These are phyloP conservation scores for Apamea monoglypha DNA, from an alignment of 2,888 invertebrate genomes.

Conservation along the genomic window DNA sequence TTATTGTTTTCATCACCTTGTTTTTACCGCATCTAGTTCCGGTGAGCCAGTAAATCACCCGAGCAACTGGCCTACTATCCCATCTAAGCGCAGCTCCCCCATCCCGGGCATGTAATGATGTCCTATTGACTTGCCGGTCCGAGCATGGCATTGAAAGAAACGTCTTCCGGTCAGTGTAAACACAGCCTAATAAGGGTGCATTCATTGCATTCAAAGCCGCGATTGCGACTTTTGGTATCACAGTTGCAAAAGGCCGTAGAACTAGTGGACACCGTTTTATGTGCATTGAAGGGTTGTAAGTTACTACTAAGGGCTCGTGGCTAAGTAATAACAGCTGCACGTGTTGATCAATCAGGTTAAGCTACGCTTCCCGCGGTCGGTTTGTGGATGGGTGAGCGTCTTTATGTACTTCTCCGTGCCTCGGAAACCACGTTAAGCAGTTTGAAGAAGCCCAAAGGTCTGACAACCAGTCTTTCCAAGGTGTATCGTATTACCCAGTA, in stretches of 20 bases:
- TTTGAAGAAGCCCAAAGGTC: no score
- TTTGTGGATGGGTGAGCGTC: neutral
- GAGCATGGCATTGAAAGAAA: conserved; percentile 84
- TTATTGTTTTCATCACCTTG: no score
- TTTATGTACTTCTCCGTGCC: neutral
- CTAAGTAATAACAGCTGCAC: neutral
- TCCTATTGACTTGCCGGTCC: conserved; percentile 85
- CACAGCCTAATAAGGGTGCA: conserved; percentile 82
- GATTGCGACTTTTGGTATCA: conserved; percentile 72
- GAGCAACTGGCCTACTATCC: conserved; percentile 26
- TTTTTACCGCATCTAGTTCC: no score
- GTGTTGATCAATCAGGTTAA: neutral
- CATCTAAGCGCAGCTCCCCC: conserved; percentile 67
- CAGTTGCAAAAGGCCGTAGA: conserved; percentile 48
- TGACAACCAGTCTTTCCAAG: no score
- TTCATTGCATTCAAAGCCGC: conserved; percentile 74
- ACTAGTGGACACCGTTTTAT: conserved; percentile 58
- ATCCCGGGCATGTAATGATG: conserved; percentile 81
- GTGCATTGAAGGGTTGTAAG: conserved; percentile 1
- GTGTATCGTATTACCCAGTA: no score
- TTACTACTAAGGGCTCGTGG: neutral
- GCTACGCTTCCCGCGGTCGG: neutral
- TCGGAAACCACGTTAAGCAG: no score
- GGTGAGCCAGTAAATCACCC: neutral
- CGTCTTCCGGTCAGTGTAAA: conserved; percentile 87